Evolutionary conservation across 2,888 invertebrate species (phyloP).

Genomic region (Vandiemenella viatica): DNA sequence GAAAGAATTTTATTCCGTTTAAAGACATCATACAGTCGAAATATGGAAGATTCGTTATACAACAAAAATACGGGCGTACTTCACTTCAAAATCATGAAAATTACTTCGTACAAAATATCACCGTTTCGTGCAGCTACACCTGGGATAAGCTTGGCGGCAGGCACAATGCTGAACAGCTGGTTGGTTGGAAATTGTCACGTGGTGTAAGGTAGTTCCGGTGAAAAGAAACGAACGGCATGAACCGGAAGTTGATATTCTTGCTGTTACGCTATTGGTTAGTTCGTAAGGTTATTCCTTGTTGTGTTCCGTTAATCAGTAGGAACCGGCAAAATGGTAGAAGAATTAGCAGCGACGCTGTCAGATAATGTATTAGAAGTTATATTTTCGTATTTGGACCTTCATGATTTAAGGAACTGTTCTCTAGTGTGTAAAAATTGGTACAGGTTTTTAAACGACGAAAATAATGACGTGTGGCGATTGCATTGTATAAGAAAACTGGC

Average conservation of each 20-base stretch:
- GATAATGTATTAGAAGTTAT: constrained; percentile 76
- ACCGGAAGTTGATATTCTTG: constrained; percentile 11
- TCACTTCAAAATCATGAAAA: too few species aligned
- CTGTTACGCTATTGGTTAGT: constrained; percentile 7
- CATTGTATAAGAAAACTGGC: constrained; percentile 77
- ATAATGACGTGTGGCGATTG: constrained; percentile 88
- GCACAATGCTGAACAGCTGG: constrained; percentile 21
- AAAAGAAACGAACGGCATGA: constrained; percentile 8
- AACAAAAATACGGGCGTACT: constrained; percentile 20
- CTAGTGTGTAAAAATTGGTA: constrained; percentile 91
- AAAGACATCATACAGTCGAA: constrained; percentile 16
- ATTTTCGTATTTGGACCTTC: constrained; percentile 78
- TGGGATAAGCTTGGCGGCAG: constrained; percentile 23
- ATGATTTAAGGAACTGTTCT: constrained; percentile 76
- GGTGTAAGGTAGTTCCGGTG: constrained; percentile 7
- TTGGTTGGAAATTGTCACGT: constrained; percentile 18
- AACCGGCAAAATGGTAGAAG: constrained; percentile 39
- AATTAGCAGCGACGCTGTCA: constrained; percentile 48
- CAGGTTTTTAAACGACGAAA: constrained; percentile 76
- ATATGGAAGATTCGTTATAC: constrained; percentile 19
- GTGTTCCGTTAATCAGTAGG: constrained; percentile 12
- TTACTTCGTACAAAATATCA: constrained; percentile 37
- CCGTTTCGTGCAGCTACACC: constrained; percentile 26
- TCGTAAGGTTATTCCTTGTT: constrained; percentile 8
- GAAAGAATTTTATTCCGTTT: constrained; percentile 19